Evolutionary conservation across 2,888 invertebrate genomes (phyloP).

Genomic region (Galeopsomyia nigrocyanea): DNA sequence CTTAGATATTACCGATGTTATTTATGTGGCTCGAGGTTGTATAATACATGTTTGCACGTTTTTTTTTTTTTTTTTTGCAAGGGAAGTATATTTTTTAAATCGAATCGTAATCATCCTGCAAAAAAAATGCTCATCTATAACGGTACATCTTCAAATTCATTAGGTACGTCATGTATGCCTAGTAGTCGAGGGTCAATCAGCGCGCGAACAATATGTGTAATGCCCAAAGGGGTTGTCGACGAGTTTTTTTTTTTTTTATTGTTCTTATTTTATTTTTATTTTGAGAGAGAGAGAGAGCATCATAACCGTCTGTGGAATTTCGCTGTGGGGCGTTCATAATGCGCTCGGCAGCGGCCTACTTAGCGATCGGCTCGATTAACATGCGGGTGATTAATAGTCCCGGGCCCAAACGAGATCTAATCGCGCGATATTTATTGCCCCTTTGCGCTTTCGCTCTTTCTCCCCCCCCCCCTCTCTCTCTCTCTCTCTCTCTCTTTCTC

Average conservation of each 20-base stretch:
- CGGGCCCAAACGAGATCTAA: slow-evolving; percentile 61
- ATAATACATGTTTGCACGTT: slow-evolving; percentile 52
- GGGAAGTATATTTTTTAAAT: too few species aligned
- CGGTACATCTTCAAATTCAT: not conserved
- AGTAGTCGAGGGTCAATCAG: too few species aligned
- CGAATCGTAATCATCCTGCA: not conserved
- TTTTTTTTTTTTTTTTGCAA: too few species aligned
- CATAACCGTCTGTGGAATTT: too few species aligned
- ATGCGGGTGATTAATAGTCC: slow-evolving; percentile 64
- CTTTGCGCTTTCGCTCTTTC: slow-evolving; percentile 50
- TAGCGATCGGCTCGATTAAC: slow-evolving; percentile 65
- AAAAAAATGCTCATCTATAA: not conserved
- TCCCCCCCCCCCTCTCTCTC: slow-evolving; percentile 52
- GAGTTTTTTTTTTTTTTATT: too few species aligned
- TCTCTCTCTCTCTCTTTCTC: slow-evolving; percentile 36
- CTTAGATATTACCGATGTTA: not conserved
- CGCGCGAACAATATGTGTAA: too few species aligned
- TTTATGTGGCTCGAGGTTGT: slow-evolving; percentile 57
- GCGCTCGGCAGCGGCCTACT: slow-evolving; percentile 59
- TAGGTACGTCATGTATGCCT: too few species aligned
- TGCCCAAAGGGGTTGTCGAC: too few species aligned
- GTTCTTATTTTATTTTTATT: too few species aligned
- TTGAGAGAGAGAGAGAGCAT: not conserved
- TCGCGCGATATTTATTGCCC: slow-evolving; percentile 66
- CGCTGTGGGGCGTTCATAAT: too few species aligned